Conservation (phyloP, 2,797 vertebrate genomes). For the Merluccius polli region DNA sequence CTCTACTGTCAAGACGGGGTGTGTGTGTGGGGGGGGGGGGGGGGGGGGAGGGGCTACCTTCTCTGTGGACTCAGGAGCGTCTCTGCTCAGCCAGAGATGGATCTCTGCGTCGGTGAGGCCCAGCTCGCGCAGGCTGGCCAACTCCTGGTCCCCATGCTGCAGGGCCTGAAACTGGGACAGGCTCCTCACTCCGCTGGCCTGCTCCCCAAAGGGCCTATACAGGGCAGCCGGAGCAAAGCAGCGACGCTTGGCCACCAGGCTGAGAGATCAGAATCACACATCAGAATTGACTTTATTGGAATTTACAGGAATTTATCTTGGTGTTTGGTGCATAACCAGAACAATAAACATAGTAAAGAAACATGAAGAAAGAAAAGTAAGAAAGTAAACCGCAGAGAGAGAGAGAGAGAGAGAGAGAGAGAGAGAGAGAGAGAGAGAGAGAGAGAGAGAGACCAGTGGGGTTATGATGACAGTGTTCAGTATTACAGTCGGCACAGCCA, state of each 20-base stretch:
- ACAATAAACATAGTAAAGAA: no score
- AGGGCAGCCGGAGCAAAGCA: conserved; percentile 87
- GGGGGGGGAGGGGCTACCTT: conserved; percentile 41
- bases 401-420: not conserved
- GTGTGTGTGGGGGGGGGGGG: not conserved
- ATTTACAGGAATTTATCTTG: no score
- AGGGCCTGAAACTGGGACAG: conserved; percentile 86
- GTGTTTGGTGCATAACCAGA: no score
- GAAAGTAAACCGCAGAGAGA: no score
- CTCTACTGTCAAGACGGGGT: no score
- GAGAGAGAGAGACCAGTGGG: not conserved
- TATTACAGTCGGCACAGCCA: no score
- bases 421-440: not conserved
- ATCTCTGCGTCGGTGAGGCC: conserved; percentile 87
- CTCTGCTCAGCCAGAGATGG: conserved; percentile 79
- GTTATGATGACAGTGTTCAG: no score
- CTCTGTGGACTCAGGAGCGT: conserved; percentile 50
- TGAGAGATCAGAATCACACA: no score
- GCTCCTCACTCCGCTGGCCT: conserved; percentile 82
- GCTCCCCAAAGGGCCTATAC: conserved; percentile 89
- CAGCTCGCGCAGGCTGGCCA: conserved; percentile 79
- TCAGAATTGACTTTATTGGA: no score
- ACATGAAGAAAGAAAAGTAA: no score
- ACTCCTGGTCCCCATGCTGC: conserved; percentile 83
- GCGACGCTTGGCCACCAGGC: conserved; percentile 85